Conservation (phyloP, 2,113 vertebrate genomes). For the Oncorhynchus tshawytscha region DNA sequence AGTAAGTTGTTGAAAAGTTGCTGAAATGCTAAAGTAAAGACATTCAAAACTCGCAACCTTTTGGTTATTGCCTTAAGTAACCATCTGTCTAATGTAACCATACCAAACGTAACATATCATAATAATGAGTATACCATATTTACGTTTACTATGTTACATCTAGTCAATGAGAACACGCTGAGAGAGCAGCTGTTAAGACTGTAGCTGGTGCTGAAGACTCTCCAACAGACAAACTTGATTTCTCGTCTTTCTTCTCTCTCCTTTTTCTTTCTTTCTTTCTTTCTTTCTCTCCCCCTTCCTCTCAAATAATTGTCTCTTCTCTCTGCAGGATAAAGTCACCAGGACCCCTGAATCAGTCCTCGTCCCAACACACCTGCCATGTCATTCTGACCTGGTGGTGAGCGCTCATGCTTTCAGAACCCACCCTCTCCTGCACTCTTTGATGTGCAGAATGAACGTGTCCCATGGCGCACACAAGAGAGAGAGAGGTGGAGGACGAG, state of each 20-base stretch:
- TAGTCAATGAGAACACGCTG: no score
- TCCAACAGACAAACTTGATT: neutral
- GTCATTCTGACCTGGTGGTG: slow-evolving; percentile 41
- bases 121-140: no score
- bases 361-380: slow-evolving; percentile 56
- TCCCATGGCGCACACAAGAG: slow-evolving; percentile 1
- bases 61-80: no score
- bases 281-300: neutral
- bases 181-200: slow-evolving; percentile 49
- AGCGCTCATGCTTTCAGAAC: slow-evolving; percentile 39
- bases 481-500: neutral
- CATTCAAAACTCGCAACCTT: no score
- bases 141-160: no score
- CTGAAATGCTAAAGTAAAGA: no score
- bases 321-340: slow-evolving; percentile 34
- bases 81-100: no score
- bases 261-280: neutral
- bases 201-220: slow-evolving; percentile 29
- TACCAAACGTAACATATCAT: no score
- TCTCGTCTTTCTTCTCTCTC: neutral
- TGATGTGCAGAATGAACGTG: slow-evolving; percentile 54
- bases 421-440: slow-evolving; percentile 28
- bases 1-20: no score
- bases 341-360: slow-evolving; percentile 59
- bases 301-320: neutral